Base-by-base conservation (phyloP, 2,113 vertebrate species). In the Hippocampus mohnikei region DNA sequence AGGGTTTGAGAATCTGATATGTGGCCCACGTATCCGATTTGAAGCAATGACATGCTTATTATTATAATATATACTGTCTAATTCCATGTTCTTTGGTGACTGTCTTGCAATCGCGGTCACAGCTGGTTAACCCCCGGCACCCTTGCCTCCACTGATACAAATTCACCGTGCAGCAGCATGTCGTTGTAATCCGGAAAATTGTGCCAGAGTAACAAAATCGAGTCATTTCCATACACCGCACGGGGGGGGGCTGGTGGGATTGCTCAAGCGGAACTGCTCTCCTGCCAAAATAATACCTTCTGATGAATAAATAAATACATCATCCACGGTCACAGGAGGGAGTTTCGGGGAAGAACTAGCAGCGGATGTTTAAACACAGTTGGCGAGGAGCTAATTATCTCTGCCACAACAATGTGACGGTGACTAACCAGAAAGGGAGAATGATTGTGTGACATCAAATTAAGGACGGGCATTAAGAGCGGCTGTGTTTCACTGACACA, bases 251-350 rank as follows among this genome's bases (percentile, higher is more conserved):
- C 64, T 72, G 73, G 74, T 27, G 40, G 73, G 68, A 56, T 66
- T 58, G 42, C 63, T 76, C 60, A 66, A 23, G 21, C 59, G 55
- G 60, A 60, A 64, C 44, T 40, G 41, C 69, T 77, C 71, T 62
- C 67, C 74, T 81, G 78, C 75, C 78, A 81, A 71, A 88, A 88
- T 85, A 78, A 89, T 87, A 74, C 68, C 33, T 80, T 85, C 70
- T 80, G 69, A 67, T 84, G 81, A 87, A 90, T 90, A 87, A 85
- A 90, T 89, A 87, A 88, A 90, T 84, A 80, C 74, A 85, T 84
- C 67, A 88, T 82, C 80, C 65, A 52, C 61, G 62, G 69, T 69
- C 79, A 79, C 76, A 58, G 83, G 80, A 84, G 85, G 87, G 42
- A 80, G 81, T 80, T 83, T 74, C 21, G 23, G 69, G 81, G 69